These are phyloP conservation scores for Podocnemis expansa DNA, from an alignment of 2,113 vertebrate genomes.

Conservation along the genomic window DNA sequence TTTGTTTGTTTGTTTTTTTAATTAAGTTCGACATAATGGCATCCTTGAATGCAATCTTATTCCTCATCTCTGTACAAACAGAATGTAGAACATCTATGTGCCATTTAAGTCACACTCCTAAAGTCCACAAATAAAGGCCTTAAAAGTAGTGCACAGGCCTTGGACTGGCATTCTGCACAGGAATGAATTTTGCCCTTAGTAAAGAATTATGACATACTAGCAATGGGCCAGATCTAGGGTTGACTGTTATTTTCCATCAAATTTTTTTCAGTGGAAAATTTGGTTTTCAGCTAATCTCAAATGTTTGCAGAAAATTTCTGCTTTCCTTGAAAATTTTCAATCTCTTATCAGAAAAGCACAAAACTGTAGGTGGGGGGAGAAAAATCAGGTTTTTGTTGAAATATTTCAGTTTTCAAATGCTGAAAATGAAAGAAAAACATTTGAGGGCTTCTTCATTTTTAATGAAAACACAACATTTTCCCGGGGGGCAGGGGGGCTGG, in stretches of 20 bases:
- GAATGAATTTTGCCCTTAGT: neutral
- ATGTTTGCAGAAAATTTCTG: neutral
- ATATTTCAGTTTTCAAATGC: neutral
- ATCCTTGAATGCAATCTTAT: neutral
- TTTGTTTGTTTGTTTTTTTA: too few relatives aligned
- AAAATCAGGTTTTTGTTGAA: neutral
- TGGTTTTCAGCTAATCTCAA: neutral
- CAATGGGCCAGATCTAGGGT: neutral
- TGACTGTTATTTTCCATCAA: neutral
- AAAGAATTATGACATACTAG: neutral
- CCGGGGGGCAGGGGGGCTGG: too few relatives aligned
- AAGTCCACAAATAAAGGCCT: accelerated
- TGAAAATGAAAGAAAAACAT: neutral
- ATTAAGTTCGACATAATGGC: neutral
- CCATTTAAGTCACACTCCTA: neutral
- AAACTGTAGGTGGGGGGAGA: too few relatives aligned
- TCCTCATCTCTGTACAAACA: neutral
- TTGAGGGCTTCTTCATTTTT: neutral
- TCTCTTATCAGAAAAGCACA: neutral
- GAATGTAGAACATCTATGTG: neutral
- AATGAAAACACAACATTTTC: neutral
- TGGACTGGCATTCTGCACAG: neutral
- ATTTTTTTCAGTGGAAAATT: neutral
- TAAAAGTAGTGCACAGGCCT: neutral
- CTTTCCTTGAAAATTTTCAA: neutral